Conservation (phyloP, 2,113 vertebrate genomes). For the Setophaga kirtlandii region DNA sequence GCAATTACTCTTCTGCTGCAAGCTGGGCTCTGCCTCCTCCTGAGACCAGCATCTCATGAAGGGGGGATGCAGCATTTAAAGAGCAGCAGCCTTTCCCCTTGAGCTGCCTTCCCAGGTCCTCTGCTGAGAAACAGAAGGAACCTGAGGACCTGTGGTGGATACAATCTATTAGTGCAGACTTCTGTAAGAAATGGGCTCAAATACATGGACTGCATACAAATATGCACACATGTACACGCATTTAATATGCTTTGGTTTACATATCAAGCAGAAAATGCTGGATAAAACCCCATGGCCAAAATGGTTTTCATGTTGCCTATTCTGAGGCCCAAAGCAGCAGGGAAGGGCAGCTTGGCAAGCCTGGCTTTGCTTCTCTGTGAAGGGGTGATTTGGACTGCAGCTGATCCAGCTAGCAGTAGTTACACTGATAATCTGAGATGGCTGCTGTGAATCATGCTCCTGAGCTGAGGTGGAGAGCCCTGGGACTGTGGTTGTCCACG, state of each 20-base stretch:
- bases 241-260: neutral
- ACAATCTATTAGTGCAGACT: neutral
- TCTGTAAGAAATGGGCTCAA: neutral
- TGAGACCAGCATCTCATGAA: neutral
- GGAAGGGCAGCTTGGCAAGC: neutral
- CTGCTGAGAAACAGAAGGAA: neutral
- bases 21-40: neutral
- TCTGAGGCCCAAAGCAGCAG: neutral
- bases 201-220: neutral
- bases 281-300: neutral
- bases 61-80: neutral
- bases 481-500: neutral
- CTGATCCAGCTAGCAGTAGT: neutral
- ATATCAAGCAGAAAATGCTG: neutral
- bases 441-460: neutral
- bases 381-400: neutral
- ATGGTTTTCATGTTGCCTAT: neutral
- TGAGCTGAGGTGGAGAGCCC: neutral
- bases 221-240: accelerated
- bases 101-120: neutral
- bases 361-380: neutral
- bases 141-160: neutral
- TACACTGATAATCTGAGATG: neutral
- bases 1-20: neutral
- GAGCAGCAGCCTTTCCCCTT: neutral